phyloP scores from a whole-genome alignment of 2,113 vertebrate genomes.

The Anarhynchus alexandrinus region DNA sequence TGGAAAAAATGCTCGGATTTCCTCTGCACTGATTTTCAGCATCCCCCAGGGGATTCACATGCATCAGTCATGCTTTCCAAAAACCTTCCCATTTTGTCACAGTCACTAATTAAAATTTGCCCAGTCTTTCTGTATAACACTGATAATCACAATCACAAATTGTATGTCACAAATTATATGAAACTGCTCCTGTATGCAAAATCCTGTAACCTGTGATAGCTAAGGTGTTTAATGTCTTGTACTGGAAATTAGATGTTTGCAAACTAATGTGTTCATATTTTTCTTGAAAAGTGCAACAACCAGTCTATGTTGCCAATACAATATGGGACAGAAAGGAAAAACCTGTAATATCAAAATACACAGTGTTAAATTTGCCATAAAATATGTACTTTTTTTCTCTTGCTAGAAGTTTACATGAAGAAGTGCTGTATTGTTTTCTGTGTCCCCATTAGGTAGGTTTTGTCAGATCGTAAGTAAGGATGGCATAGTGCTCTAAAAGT shows the following conservation, averaged over 20 bases:
- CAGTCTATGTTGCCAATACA: background rate
- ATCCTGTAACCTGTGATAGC: background rate
- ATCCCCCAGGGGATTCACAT: background rate
- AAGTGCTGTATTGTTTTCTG: background rate
- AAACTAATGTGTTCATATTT: background rate
- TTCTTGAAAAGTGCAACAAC: background rate
- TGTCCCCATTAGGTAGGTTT: background rate
- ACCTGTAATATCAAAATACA: background rate
- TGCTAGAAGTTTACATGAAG: background rate
- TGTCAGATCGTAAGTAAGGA: background rate
- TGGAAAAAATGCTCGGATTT: constrained; percentile 32
- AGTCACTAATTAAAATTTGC: constrained; percentile 24
- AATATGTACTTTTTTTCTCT: background rate
- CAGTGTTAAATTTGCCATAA: background rate
- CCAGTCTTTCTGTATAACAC: background rate
- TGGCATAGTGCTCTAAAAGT: background rate
- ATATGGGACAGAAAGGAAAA: background rate
- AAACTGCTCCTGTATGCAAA: constrained; percentile 26
- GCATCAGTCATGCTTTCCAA: background rate
- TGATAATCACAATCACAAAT: constrained; percentile 11
- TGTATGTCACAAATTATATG: background rate
- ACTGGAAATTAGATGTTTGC: background rate
- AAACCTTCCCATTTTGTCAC: constrained; percentile 26
- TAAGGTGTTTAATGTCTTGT: constrained; percentile 17
- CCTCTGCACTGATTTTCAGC: constrained; percentile 48